These are phyloP conservation scores for Anas georgica DNA, from an alignment of 2,797 vertebrate species.

Conservation along the genomic window DNA sequence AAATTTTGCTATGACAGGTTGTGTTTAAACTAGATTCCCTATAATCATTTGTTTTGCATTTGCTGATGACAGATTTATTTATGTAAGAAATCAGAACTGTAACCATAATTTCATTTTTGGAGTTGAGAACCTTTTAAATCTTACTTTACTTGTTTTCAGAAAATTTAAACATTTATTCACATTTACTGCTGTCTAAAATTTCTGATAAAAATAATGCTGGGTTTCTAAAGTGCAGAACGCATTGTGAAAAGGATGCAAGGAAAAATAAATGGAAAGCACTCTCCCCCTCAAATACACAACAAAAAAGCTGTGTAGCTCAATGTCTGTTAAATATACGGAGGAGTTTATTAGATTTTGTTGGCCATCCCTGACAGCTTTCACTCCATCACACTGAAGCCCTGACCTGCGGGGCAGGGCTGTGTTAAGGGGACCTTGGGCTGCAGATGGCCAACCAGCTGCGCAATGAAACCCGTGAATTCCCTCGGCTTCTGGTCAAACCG, in stretches of 20 bases:
- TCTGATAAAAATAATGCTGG: not conserved
- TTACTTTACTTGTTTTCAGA: conserved; percentile 20
- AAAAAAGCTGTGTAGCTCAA: not conserved
- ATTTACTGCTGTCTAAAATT: not conserved
- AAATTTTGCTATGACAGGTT: conserved; percentile 27
- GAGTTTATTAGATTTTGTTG: not conserved
- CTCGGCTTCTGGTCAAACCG: accelerated
- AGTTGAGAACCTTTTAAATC: conserved; percentile 8
- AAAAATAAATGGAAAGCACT: not conserved
- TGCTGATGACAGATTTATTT: conserved; percentile 52
- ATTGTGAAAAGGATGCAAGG: not conserved
- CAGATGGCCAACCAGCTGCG: accelerated
- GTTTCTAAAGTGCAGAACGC: not conserved
- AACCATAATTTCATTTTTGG: conserved; percentile 25
- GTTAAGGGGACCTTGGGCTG: not conserved
- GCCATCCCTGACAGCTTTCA: not conserved
- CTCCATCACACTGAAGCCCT: not conserved
- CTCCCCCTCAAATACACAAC: not conserved
- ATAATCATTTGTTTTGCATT: conserved; percentile 42
- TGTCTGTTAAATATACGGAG: not conserved
- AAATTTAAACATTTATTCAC: not conserved
- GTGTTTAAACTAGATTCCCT: conserved; percentile 36
- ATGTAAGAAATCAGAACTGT: conserved; percentile 21
- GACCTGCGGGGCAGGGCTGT: not conserved
- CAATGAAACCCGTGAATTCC: not conserved